Evolutionary conservation across 1,140 invertebrate species (phyloP), one percentile per base, ranked within the genome.

Genomic region (Colletes latitarsis): DNA sequence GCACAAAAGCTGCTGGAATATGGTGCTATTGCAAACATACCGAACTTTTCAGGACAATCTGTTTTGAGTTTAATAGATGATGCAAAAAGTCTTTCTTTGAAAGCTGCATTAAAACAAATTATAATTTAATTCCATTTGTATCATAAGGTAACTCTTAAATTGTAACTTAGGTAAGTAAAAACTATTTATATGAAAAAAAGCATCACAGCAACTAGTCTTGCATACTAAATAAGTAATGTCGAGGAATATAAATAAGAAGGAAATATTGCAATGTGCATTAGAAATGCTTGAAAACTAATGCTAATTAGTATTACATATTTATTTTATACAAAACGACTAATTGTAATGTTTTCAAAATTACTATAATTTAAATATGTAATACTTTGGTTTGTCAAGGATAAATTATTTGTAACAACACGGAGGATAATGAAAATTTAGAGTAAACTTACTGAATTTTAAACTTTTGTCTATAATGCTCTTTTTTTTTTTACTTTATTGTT

Each of bases 31-130:
- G 55, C 88, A 9, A 84, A 71, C 63, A 70, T 91, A 46, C 73
- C 69, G 5, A 92, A 88, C 68, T 92, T 84, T 30, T 70, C 87
- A 5, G 91, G 91, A 21, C 90, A 92, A 17, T 88, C 77, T 0
- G 77, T 88, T 17, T 12, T 88, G 6, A n/a, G 67, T 14, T 12
- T 91, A 21, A 15, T 85, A 10, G 76, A 82, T 17, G 87, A 89
- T 4, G 15, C 53, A 0, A 89, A 87, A 63, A 82, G 68, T 69
- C 39, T 80, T 49, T n/a, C 69, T 41, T 71, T 90, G 3, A 84
- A 66, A 63, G 60, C 82, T 58, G 58, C 67, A 6, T 52, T 88
- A 17, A 85, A 75, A 14, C 67, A 81, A 87, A 57, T 73, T 39
- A n/a, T 49, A 62, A 41, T 10, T 30, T 52, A 77, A 76, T 39